A percentile compares a stretch with the other conserved stretches of the same genome.
These are phyloP conservation scores for Trachythela sp. DNA, from an alignment of 64 coral and sea anemone genomes.

Conservation along the genomic window DNA sequence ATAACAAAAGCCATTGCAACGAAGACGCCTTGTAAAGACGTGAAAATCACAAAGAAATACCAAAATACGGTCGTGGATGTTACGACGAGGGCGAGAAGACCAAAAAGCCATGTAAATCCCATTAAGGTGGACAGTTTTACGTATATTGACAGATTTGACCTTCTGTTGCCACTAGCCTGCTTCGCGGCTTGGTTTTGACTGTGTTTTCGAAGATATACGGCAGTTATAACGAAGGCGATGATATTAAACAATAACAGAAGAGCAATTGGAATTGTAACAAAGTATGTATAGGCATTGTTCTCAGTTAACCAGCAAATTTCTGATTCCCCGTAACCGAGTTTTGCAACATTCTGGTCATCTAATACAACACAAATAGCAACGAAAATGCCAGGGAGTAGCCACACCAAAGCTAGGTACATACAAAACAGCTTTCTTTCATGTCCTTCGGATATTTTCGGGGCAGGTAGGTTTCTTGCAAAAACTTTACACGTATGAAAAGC, in stretches of 20 bases:
- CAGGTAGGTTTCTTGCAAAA: background rate
- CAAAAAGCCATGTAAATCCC: conserved; percentile 18
- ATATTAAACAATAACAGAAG: background rate
- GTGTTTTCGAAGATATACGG: background rate
- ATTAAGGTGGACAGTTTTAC: background rate
- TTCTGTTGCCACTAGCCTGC: background rate
- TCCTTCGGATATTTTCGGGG: background rate
- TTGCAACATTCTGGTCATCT: background rate
- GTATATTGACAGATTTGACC: background rate
- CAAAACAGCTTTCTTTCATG: background rate
- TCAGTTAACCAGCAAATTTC: background rate
- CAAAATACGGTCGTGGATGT: background rate
- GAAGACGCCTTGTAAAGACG: background rate
- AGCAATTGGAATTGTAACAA: background rate
- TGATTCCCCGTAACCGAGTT: background rate
- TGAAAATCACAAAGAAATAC: background rate
- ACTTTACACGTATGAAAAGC: conserved; percentile 1
- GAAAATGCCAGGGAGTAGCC: background rate
- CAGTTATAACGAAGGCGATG: background rate
- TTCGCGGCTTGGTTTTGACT: background rate
- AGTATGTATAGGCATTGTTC: background rate
- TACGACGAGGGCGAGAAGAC: background rate
- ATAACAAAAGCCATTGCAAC: background rate
- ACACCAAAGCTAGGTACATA: background rate
- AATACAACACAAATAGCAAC: background rate